Base-by-base conservation (phyloP, 2,888 invertebrate species). In the Pterostichus madidus region DNA sequence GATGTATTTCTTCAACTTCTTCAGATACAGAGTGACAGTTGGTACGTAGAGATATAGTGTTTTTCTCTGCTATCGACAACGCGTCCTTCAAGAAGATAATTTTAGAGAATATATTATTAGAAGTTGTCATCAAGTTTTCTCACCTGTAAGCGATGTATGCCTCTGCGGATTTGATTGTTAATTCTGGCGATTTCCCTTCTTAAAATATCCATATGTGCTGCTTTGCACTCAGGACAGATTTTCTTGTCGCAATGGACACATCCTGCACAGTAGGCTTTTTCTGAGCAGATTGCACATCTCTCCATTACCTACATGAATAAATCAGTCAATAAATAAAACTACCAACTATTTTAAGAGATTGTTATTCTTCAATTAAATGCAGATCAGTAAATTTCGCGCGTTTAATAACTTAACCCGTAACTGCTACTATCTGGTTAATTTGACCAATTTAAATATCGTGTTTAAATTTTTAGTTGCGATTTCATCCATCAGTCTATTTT, bases 181-280 rank as follows among this genome's bases (percentile, higher is more conserved):
- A 90, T 90, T 84, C 90, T 88, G 6, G 89, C 87, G 35, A 90
- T 90, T 86, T 90, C 90, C 83, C 98, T 93, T 86, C 98, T 94
- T 84, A 99, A 91, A 85, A 98, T 98, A 89, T 99, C 98, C 95
- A 98, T 96, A 90, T 99, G 99, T 11, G 98, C 97, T 83, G 96
- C 95, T 90, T 98, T 98, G 91, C 99, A 99, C 88, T 98, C 98
- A 86, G 96, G 95, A 90, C 99, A 99, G 85, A 99, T 96, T 91
- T 98, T 97, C 89, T 98, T 98, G 88, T 99, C 98, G 91, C 99
- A 99, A 90, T 99, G 99, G 32, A 96, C 95, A 90, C 99, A 99
- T 73, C 94, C 92, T 83, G 94, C 94, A 87, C 97, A 95, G 88
- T 97, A 96, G 83, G 97, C 95, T 90, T 98, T 96, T 90, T 98